Conservation (phyloP, 1,140 invertebrate genomes). For the Caerostris extrusa region DNA sequence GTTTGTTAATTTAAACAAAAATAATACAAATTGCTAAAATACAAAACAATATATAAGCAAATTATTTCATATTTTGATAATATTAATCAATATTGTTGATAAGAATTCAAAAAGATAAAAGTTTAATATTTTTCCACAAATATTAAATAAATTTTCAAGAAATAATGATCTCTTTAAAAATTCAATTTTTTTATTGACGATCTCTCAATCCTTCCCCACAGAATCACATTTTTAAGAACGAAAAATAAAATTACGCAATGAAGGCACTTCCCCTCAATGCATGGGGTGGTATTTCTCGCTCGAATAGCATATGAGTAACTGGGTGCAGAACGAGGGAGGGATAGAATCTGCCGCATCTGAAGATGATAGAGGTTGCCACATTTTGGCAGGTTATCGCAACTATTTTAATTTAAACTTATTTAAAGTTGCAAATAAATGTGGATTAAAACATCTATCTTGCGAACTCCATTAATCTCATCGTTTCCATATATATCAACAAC, state of each 20-base stretch:
- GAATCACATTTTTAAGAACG: background rate
- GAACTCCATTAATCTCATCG: too few relatives aligned
- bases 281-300: conserved; percentile 67
- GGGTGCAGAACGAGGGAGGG: conserved; percentile 70
- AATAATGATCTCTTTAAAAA: background rate
- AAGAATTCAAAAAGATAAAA: too few relatives aligned
- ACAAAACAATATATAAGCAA: too few relatives aligned
- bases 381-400: conserved; percentile 5
- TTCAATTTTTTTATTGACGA: background rate
- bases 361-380: background rate
- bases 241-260: background rate
- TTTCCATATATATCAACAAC: too few relatives aligned
- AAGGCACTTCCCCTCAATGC: background rate
- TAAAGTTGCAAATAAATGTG: background rate
- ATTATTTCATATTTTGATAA: too few relatives aligned
- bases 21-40: too few relatives aligned
- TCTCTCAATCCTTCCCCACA: background rate
- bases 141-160: too few relatives aligned
- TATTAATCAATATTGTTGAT: too few relatives aligned
- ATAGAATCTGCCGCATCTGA: conserved; percentile 62
- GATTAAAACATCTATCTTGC: background rate
- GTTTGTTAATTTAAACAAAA: too few relatives aligned
- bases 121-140: too few relatives aligned
- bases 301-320: conserved; percentile 75
- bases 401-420: background rate